A percentile compares a stretch with the other conserved stretches of the same genome.
Conservation (phyloP, 2,888 invertebrate species). For the Phrixothrix hirtus region DNA sequence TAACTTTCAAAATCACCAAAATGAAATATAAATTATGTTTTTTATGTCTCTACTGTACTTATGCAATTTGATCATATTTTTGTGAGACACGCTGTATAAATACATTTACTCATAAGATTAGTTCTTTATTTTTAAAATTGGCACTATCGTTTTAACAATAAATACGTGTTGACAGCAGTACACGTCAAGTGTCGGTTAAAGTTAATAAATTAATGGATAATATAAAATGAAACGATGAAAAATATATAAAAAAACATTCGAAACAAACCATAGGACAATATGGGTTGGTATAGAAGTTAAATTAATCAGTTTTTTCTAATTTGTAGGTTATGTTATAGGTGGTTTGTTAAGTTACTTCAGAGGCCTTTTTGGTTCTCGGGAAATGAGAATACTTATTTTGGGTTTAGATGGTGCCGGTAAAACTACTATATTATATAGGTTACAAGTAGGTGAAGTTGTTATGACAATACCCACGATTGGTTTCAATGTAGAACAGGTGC, state of each 20-base stretch:
- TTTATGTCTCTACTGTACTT: too few relatives aligned
- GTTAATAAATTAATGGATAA: neutral
- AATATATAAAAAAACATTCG: neutral
- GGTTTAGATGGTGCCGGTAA: constrained; percentile 99
- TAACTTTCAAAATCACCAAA: too few relatives aligned
- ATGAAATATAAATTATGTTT: too few relatives aligned
- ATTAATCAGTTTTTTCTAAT: neutral
- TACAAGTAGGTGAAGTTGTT: constrained; percentile 98
- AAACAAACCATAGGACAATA: constrained; percentile 2
- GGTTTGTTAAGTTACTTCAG: constrained; percentile 96
- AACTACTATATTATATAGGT: constrained; percentile 96
- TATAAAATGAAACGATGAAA: constrained; percentile 12
- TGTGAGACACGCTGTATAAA: too few relatives aligned
- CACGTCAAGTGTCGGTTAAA: constrained; percentile 9
- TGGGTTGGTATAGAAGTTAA: neutral
- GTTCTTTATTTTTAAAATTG: neutral
- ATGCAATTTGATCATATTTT: too few relatives aligned
- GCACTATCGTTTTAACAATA: neutral
- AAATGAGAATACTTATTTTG: constrained; percentile 97
- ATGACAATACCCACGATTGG: constrained; percentile 98
- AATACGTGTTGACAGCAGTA: constrained; percentile 3
- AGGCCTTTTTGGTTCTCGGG: constrained; percentile 91
- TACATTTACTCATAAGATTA: neutral
- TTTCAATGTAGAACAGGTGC: constrained; percentile 99
- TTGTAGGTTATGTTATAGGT: constrained; percentile 64